A percentile compares a stretch with the other conserved stretches of the same genome.
Conservation (phyloP, 2,797 vertebrate species). For the Ispidina picta region DNA sequence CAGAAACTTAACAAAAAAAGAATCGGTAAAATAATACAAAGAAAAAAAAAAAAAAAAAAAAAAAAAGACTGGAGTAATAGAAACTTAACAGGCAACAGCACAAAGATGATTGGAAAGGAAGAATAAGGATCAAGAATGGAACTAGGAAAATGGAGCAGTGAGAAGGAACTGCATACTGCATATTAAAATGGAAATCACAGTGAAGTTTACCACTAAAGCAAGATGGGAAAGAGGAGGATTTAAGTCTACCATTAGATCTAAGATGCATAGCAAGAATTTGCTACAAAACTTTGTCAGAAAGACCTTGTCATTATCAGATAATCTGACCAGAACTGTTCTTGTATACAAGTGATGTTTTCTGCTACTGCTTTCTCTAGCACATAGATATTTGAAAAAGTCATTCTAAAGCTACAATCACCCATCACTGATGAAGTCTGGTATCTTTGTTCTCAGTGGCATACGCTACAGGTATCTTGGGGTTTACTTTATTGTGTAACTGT, state of each 20-base stretch:
- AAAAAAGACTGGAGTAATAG: background rate
- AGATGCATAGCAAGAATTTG: background rate
- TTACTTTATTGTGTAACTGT: background rate
- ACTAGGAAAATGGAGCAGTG: background rate
- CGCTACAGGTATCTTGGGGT: background rate
- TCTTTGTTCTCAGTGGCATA: accelerated
- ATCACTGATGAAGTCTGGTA: background rate
- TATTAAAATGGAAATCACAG: background rate
- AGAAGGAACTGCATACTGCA: background rate
- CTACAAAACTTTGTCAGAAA: background rate
- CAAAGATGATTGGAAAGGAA: background rate
- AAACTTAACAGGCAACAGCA: background rate
- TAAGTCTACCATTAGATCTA: background rate
- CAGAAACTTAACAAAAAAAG: background rate
- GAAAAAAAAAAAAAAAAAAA: background rate
- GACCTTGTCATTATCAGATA: background rate
- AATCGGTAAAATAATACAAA: background rate
- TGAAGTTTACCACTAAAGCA: background rate
- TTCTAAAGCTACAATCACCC: background rate
- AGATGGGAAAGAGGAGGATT: background rate
- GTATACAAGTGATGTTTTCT: background rate
- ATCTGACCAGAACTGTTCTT: background rate
- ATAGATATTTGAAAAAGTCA: background rate
- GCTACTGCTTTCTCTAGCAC: background rate
- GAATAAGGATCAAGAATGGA: background rate